phyloP scores from a whole-genome alignment of 1,140 invertebrate genomes.

The Solenopsis fugax region DNA sequence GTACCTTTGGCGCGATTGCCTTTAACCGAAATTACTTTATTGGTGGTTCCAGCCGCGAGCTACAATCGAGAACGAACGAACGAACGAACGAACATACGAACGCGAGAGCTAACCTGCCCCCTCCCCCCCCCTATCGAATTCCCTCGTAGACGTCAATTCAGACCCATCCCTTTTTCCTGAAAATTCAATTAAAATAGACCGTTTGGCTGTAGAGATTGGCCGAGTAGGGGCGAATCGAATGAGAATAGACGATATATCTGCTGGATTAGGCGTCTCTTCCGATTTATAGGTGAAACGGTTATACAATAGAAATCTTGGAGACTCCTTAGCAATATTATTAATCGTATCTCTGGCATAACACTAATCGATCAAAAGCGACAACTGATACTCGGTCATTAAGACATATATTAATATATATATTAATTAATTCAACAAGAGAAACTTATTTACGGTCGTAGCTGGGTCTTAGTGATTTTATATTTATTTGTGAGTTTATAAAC shows the following conservation, averaged over 20 bases:
- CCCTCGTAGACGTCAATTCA: constrained; percentile 69
- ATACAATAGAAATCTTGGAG: background rate
- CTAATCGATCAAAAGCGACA: background rate
- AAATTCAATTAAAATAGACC: constrained; percentile 81
- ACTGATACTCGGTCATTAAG: background rate
- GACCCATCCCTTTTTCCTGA: constrained; percentile 72
- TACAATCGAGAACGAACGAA: constrained; percentile 69
- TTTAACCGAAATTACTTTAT: constrained; percentile 74
- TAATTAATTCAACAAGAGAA: no score
- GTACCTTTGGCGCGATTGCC: constrained; percentile 67
- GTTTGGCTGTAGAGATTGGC: constrained; percentile 72
- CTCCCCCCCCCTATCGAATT: constrained; percentile 45
- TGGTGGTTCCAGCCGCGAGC: constrained; percentile 68
- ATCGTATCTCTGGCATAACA: background rate
- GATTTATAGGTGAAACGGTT: background rate
- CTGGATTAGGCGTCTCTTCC: background rate
- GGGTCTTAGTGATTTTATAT: no score
- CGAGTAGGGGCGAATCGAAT: constrained; percentile 46
- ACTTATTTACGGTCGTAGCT: no score
- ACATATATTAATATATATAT: no score
- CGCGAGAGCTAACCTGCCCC: constrained; percentile 56
- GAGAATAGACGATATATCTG: constrained; percentile 44
- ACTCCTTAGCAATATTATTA: background rate
- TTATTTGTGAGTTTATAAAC: no score
- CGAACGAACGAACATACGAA: constrained; percentile 35